Evolutionary conservation across 2,888 invertebrate species (phyloP).

Genomic region (Fissipunctia ypsillon): DNA sequence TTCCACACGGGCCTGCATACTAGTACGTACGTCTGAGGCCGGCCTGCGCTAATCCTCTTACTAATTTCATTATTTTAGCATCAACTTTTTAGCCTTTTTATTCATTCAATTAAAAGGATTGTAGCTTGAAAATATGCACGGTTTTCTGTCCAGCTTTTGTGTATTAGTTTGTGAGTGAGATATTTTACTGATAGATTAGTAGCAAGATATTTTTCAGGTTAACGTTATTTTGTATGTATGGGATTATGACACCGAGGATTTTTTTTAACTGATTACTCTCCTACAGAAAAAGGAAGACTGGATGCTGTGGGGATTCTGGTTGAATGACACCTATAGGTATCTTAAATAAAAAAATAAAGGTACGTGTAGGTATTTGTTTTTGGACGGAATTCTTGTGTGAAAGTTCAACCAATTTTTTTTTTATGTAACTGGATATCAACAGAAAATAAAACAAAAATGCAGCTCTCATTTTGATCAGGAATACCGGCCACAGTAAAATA

Average conservation of each 20-base stretch:
- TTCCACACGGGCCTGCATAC: slow-evolving; percentile 78
- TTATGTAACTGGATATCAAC: background rate
- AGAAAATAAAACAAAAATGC: slow-evolving; percentile 7
- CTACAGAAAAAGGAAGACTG: background rate
- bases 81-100: slow-evolving; percentile 44
- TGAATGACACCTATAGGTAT: background rate
- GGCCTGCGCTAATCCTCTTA: slow-evolving; percentile 58
- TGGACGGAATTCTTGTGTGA: background rate
- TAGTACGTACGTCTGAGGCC: slow-evolving; percentile 47
- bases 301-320: no score
- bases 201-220: background rate
- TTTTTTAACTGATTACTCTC: background rate
- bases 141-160: background rate
- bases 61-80: slow-evolving; percentile 63
- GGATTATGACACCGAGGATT: no score
- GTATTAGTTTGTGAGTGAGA: background rate
- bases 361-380: background rate
- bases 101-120: slow-evolving; percentile 47
- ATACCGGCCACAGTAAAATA: slow-evolving; percentile 29
- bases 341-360: no score
- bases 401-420: background rate
- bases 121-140: slow-evolving; percentile 7
- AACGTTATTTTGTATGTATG: background rate
- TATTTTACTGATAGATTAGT: background rate
- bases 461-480: background rate